Percentiles rank a stretch among this genome's conserved stretches.
phyloP scores from a whole-genome alignment of 2,113 vertebrate genomes.

The Girardinichthys multiradiatus region DNA sequence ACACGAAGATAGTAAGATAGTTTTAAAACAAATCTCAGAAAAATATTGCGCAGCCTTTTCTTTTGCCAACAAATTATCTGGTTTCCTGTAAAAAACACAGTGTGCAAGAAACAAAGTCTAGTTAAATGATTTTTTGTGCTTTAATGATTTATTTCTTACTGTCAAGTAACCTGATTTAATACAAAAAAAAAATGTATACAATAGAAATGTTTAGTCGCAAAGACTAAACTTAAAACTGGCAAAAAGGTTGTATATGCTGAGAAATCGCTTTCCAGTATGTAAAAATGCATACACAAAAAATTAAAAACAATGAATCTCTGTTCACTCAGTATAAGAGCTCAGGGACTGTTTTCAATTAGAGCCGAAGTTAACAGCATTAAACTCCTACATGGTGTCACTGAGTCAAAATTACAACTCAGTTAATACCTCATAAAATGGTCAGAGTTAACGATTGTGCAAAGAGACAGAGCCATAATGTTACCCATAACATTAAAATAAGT shows the following conservation, averaged over 20 bases:
- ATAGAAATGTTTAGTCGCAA: background rate
- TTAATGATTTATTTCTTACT: background rate
- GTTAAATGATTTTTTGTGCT: background rate
- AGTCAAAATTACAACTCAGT: constrained; percentile 82
- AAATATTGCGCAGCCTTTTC: background rate
- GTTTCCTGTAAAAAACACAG: no score
- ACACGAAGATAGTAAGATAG: background rate
- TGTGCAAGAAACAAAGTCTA: background rate
- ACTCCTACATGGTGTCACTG: constrained; percentile 75
- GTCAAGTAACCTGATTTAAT: background rate
- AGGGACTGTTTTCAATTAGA: constrained; percentile 79
- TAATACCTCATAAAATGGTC: constrained; percentile 81
- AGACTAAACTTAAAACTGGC: background rate
- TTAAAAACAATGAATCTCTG: constrained; percentile 16
- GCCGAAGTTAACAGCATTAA: constrained; percentile 71
- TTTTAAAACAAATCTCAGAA: background rate
- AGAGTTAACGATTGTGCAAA: constrained; percentile 78
- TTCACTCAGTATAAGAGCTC: constrained; percentile 31
- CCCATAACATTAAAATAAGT: constrained; percentile 76
- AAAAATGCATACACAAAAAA: constrained; percentile 14
- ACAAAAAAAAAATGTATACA: background rate
- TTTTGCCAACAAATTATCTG: no score
- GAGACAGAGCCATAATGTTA: constrained; percentile 74
- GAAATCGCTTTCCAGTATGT: background rate
- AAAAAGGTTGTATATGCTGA: background rate